Percentiles rank a stretch among this genome's conserved stretches.
Evolutionary conservation across 2,888 invertebrate species (phyloP).

Genomic region (Automeris io): DNA sequence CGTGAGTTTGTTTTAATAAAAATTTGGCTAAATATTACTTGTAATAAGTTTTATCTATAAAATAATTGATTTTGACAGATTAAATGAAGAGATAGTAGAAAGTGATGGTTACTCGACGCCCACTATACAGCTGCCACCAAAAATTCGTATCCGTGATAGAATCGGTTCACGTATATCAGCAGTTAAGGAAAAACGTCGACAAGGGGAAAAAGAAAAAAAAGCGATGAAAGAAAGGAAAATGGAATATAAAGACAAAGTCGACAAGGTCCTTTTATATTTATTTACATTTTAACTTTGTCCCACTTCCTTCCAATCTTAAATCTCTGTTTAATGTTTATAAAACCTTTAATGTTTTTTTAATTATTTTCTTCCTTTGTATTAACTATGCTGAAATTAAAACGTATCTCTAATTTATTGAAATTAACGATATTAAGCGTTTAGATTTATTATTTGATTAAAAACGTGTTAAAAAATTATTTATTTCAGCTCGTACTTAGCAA

Average conservation of each 20-base stretch:
- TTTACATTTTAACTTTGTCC: slow-evolving; percentile 25
- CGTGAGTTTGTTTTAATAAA: slow-evolving; percentile 41
- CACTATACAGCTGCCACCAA: slow-evolving; percentile 29
- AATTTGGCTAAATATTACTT: background rate
- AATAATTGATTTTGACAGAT: slow-evolving; percentile 28
- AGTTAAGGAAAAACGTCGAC: slow-evolving; percentile 36
- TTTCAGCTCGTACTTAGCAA: slow-evolving; percentile 57
- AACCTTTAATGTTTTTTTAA: slow-evolving; percentile 14
- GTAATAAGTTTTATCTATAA: background rate
- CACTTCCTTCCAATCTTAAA: slow-evolving; percentile 16
- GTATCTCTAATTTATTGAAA: slow-evolving; percentile 6
- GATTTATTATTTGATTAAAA: background rate
- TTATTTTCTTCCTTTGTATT: slow-evolving; percentile 15
- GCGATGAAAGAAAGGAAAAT: slow-evolving; percentile 34
- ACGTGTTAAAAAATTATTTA: slow-evolving; percentile 3
- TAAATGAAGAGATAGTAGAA: slow-evolving; percentile 40
- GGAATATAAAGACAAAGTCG: slow-evolving; percentile 41
- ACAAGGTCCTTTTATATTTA: slow-evolving; percentile 45
- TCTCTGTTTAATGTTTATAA: slow-evolving; percentile 26
- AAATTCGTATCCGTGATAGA: slow-evolving; percentile 45
- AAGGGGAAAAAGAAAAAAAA: slow-evolving; percentile 32
- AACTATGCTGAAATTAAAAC: slow-evolving; percentile 7
- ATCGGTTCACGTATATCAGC: slow-evolving; percentile 46
- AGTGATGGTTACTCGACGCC: slow-evolving; percentile 35
- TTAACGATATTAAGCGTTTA: background rate